Evolutionary conservation across 2,797 vertebrate species (phyloP).

Genomic region (Thalassophryne amazonica): DNA sequence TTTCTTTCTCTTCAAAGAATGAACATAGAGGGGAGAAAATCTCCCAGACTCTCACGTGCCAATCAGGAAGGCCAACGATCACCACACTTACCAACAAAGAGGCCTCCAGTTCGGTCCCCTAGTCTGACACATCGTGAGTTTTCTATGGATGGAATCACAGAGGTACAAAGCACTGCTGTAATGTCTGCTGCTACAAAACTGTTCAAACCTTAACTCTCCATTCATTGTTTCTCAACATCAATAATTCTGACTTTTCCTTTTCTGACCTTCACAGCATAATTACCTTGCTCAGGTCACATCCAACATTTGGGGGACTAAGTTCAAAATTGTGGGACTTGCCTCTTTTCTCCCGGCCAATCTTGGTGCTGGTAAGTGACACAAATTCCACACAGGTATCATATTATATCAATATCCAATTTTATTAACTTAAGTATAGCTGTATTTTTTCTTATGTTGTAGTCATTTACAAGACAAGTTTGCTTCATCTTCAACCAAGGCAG

Average conservation of each 20-base stretch:
- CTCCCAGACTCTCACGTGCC: constrained; percentile 90
- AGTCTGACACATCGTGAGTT: constrained; percentile 93
- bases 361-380: constrained; percentile 88
- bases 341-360: constrained; percentile 96
- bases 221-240: background rate
- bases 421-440: background rate
- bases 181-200: background rate
- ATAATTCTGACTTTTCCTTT: background rate
- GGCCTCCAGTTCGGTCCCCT: constrained; percentile 90
- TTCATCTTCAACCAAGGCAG: constrained; percentile 96
- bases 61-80: constrained; percentile 93
- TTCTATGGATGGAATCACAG: constrained; percentile 93
- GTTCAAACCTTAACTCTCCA: background rate
- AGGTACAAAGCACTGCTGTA: constrained; percentile 73
- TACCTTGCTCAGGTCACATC: constrained; percentile 99
- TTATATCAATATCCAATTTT: background rate
- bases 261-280: constrained; percentile 85
- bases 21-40: constrained; percentile 95
- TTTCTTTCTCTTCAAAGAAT: constrained; percentile 75
- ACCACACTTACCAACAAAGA: constrained; percentile 89
- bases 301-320: constrained; percentile 99
- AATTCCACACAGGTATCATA: background rate
- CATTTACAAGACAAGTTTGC: constrained; percentile 98
- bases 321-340: constrained; percentile 98
- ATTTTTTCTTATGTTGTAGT: constrained; percentile 72